Evolutionary conservation across 1,140 invertebrate genomes (phyloP).

Genomic region (Drosophila insularis): DNA sequence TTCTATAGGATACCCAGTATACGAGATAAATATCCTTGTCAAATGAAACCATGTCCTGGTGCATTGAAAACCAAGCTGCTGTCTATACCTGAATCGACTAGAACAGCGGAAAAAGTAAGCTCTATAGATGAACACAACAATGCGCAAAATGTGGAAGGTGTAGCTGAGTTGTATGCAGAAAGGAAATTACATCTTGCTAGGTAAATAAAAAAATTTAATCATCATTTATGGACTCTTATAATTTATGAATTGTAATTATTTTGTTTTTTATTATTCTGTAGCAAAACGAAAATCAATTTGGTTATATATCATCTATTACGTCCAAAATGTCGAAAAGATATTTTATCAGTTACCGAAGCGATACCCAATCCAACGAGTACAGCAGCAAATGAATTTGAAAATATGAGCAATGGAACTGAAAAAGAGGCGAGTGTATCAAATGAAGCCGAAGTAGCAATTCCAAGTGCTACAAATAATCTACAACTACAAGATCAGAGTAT

Average conservation of each 20-base stretch:
- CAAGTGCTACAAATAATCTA: neutral
- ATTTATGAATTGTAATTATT: too few relatives aligned
- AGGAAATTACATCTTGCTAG: conserved; percentile 10
- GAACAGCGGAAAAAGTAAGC: neutral
- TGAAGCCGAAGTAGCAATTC: neutral
- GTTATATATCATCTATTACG: conserved; percentile 11
- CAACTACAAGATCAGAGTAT: too few relatives aligned
- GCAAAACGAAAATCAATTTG: conserved; percentile 13
- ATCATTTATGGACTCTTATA: neutral
- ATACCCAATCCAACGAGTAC: neutral
- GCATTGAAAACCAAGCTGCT: neutral
- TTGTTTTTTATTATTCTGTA: too few relatives aligned
- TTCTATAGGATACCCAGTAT: conserved; percentile 40
- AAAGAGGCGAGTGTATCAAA: neutral
- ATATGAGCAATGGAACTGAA: neutral
- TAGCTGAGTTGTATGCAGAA: conserved; percentile 4
- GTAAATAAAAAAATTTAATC: conserved; percentile 8
- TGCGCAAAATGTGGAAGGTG: neutral
- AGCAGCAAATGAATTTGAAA: neutral
- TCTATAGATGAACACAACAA: neutral
- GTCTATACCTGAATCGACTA: neutral
- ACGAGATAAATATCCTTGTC: conserved; percentile 28
- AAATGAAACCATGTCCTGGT: conserved; percentile 19
- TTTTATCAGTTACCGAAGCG: neutral
- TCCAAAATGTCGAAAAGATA: neutral